Evolutionary conservation across 2,797 vertebrate species (phyloP).

Genomic region (Neomorphus geoffroyi): DNA sequence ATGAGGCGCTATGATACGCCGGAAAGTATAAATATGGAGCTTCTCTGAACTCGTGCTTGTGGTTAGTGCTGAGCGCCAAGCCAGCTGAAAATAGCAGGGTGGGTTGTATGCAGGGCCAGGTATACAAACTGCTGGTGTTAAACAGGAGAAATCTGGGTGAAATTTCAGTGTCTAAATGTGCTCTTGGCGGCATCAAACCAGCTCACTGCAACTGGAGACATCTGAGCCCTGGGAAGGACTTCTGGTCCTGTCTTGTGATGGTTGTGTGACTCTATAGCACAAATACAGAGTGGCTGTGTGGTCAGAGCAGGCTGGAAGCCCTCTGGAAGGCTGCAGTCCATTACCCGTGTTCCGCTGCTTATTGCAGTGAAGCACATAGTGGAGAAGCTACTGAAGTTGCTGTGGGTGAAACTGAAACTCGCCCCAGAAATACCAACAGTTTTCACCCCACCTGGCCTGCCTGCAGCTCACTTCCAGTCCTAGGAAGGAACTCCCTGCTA

Average conservation of each 20-base stretch:
- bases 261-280: neutral
- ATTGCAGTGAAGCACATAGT: neutral
- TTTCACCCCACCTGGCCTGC: neutral
- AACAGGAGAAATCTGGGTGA: neutral
- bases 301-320: neutral
- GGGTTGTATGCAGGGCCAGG: neutral
- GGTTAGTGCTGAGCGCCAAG: neutral
- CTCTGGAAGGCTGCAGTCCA: neutral
- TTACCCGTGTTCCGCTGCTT: neutral
- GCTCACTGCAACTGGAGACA: neutral
- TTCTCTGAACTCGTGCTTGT: neutral
- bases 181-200: neutral
- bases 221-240: neutral
- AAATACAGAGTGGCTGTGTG: neutral
- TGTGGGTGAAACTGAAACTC: neutral
- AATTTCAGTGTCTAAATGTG: neutral
- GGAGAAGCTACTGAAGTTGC: neutral
- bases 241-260: neutral
- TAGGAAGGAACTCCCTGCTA: neutral
- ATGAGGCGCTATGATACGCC: neutral
- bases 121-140: neutral
- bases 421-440: accelerated
- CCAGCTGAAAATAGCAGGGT: neutral
- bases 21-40: neutral
- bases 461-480: neutral